Evolutionary conservation across 2,113 vertebrate species (phyloP), one percentile per base, ranked within the genome.

Genomic region (Percopsis transmontana): DNA sequence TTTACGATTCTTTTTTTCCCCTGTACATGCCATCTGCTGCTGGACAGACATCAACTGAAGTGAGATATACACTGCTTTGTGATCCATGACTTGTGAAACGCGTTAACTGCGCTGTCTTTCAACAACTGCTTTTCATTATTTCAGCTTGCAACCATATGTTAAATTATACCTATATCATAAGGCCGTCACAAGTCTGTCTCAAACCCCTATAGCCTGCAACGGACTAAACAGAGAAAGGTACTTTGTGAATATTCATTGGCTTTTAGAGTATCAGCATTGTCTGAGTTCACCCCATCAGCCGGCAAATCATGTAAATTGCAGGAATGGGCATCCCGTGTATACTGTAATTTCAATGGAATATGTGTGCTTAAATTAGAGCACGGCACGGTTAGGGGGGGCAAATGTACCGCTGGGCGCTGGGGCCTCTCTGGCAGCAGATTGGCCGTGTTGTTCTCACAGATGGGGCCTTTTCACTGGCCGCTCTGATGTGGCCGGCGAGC

Each of bases 301-400:
- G 86, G 83, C 82, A 72, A 79, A 87, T 88, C 87, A 85, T 77
- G 80, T 66, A 76, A 90, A 91, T 92, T 92, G 90, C 79, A 91
- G 89, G 85, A 88, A 81, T 85, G 85, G 88, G 90, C 88, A 87
- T 84, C 85, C 85, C 84, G 79, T 59, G 85, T 21, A 82, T 70
- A 73, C 91, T 91, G 77, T 91, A 91, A 92, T 92, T 92, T 91
- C 84, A 90, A 87, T 83, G 84, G 87, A 83, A 91, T 82, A 91
- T 76, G 80, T 80, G 76, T 41, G 79, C 90, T 89, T 86, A 90
- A 92, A 91, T 92, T 92, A 91, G 91, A 90, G 73, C 68, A 56
- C 16, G 85, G 84, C 88, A 83, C 74, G 91, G 91, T 92, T 85
- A 84, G 88, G 79, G 86, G 87, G 89, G 88, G 87, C 82, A 74